Evolutionary conservation across 2,113 vertebrate species (phyloP), one percentile per base, ranked within the genome.

Genomic region (Paraplagusia blochii): DNA sequence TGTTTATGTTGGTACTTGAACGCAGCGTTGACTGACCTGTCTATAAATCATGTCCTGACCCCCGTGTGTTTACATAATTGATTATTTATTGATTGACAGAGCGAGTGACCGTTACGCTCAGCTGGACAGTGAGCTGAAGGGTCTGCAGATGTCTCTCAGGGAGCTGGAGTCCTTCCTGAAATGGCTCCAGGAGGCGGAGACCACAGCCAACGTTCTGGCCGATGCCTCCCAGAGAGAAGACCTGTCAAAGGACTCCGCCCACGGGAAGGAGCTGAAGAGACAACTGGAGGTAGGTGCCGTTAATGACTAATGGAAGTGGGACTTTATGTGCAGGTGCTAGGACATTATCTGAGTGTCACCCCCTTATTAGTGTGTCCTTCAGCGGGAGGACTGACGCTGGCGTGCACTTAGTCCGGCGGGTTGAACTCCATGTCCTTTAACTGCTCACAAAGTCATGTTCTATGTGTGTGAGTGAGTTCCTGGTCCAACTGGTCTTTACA

Each of bases 111-210:
- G 89, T 56, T 94, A 95, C 73, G 86, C 69, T 44, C 85, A 85
- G 52, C 79, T 99, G 85, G 96, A 99, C 70, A 76, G 49, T 0
- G 95, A 98, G 11, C 80, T 96, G 66, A 94, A 90, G 82, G 80
- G 69, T 0, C 82, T 96, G 9, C 95, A 99, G 87, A 68, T 84
- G 67, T 94, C 91, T 35, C 91, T 94, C 48, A 85, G 87, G 74
- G 94, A 99, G 77, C 85, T 98, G 63, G 97, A 99, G 79, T 88
- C 84, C 70, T 95, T 98, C 67, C 87, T 96, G 5, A 95, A 94
- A 77, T 99, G 97, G 97, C 87, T 98, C 35, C 95, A 95, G 66
- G 96, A 98, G 84, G 94, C 94, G 0, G 96, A 99, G 83, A 92
- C 94, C 0, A 95, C 94, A 0, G 82, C 92, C 45, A 97, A 95